Evolutionary conservation across 2,797 vertebrate genomes (phyloP).

Genomic region (Sorex maritimensis): DNA sequence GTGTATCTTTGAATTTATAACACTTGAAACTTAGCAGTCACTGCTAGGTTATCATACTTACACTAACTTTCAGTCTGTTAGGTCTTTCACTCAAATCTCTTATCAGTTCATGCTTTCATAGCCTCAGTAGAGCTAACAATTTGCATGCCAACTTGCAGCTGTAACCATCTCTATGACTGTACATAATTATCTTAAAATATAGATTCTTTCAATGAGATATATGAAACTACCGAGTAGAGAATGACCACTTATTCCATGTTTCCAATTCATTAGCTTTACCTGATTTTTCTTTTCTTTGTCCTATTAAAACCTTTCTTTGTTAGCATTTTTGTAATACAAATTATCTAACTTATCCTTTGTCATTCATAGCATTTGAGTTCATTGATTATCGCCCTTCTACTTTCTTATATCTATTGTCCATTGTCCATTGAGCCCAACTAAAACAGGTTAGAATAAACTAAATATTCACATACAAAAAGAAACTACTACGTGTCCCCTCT

Average conservation of each 20-base stretch:
- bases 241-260: constrained; percentile 18
- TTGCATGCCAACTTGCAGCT: constrained; percentile 84
- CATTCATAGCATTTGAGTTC: constrained; percentile 80
- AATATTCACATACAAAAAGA: constrained; percentile 23
- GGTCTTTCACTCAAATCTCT: constrained; percentile 73
- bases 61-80: constrained; percentile 78
- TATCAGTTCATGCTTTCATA: constrained; percentile 81
- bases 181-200: constrained; percentile 79
- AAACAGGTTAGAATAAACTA: constrained; percentile 63
- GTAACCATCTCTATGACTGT: constrained; percentile 82
- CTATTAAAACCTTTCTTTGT: constrained; percentile 9
- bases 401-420: constrained; percentile 77
- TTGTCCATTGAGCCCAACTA: constrained; percentile 48
- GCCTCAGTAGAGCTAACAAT: constrained; percentile 84
- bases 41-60: constrained; percentile 68
- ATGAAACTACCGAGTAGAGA: constrained; percentile 60
- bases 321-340: constrained; percentile 79
- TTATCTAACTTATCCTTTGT: constrained; percentile 76
- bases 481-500: not conserved
- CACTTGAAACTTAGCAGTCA: constrained; percentile 31
- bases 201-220: constrained; percentile 73
- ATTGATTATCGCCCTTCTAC: constrained; percentile 76
- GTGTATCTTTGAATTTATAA: constrained; percentile 55
- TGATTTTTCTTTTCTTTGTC: not conserved
- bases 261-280: constrained; percentile 15